Base-by-base conservation (phyloP, 2,113 vertebrate species). In the Centropristis striata region DNA sequence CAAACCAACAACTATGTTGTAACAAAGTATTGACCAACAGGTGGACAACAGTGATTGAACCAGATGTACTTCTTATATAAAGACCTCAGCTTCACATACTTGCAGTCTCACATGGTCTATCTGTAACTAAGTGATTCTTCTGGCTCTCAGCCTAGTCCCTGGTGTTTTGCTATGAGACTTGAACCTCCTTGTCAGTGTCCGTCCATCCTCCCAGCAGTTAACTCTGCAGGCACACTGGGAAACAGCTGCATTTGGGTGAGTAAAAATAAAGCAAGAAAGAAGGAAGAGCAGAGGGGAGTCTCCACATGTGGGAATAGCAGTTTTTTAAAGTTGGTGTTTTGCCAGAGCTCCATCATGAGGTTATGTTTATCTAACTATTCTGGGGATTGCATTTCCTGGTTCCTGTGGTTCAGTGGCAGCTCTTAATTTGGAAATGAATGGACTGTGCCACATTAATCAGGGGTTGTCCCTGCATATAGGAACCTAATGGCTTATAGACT, bases 241-340 rank as follows among this genome's bases (percentile, higher is more conserved):
- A 74, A 75, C 86, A 90, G 90, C 86, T 88, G 90, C 77, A 59
- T 87, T 73, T 46, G 84, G 84, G 78, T 5, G 44, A 60, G 67
- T 46, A 65, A 75, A 86, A 59, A 78, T 50, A 85, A 76, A 55
- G 55, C 16, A 61, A 59, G 50, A 71, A 57, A 59, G 27, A 50
- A 72, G 55, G 54, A 78, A 77, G 57, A 76, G 51, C 14, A 1
- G 32, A 65, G 65, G 72, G 59, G 68, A 41, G 80, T 32, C 67
- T 36, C 25, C 16, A 23, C 75, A 83, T 70, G 59, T 61, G 81
- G 81, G 57, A 88, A 49, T 21, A 46, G 13, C 42, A 25, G 21
- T 58, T 65, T 80, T 60, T 79, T 61, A 32, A 61, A 69, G 21
- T 49, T 68, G 18, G 23, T 51, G 47, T 71, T 74, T 63, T 66